A percentile compares a stretch with the other conserved stretches of the same genome.
Conservation (phyloP, 2,113 vertebrate species). For the Heterotilapia buettikoferi region DNA sequence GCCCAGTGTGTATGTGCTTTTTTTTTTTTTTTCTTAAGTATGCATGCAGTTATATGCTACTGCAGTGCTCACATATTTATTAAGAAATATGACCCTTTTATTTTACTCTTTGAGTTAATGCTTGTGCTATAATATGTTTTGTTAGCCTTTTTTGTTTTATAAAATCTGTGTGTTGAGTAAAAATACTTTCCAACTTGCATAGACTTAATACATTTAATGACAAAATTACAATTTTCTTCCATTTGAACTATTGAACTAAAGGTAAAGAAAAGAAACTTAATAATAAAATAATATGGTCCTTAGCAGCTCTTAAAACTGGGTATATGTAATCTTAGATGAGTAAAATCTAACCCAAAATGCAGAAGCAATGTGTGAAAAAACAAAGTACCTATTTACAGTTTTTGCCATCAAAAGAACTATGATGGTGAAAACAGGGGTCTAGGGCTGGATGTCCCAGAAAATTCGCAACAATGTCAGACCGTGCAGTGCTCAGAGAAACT, state of each 20-base stretch:
- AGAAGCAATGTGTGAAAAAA: background rate
- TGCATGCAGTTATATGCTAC: conserved; percentile 34
- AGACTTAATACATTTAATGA: background rate
- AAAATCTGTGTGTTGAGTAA: background rate
- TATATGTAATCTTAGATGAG: background rate
- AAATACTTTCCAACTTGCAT: background rate
- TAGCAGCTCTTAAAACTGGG: background rate
- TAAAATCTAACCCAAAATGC: background rate
- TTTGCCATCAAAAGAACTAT: background rate
- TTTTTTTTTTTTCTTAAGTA: conserved; percentile 1
- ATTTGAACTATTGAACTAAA: background rate
- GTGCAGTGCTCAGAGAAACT: background rate
- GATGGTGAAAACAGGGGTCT: background rate
- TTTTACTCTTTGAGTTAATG: background rate
- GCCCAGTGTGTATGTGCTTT: conserved; percentile 45
- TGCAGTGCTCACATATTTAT: conserved; percentile 39
- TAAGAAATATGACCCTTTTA: conserved; percentile 27
- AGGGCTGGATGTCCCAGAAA: background rate
- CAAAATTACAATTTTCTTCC: background rate
- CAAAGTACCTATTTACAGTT: background rate
- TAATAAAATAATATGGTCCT: background rate
- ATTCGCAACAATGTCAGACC: background rate
- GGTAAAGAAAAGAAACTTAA: background rate
- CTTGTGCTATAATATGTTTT: background rate
- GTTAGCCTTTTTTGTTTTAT: background rate